Evolutionary conservation across 2,888 invertebrate species (phyloP).

Genomic region (Trissoscelio sp.): DNA sequence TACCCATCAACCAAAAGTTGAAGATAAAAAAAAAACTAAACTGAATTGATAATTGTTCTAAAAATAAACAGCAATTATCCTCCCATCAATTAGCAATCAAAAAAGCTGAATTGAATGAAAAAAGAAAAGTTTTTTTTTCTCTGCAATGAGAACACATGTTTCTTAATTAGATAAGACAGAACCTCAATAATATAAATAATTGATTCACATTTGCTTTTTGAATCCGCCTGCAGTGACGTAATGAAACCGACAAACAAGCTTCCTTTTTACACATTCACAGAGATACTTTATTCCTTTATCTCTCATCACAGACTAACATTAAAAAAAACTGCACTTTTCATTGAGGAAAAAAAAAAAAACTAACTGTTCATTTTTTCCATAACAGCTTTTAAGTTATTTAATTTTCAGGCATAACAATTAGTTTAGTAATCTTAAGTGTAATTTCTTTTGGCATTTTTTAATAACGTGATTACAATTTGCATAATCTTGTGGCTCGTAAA

Average conservation of each 20-base stretch:
- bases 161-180: background rate
- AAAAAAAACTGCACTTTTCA: slow-evolving; percentile 11
- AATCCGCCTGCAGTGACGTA: slow-evolving; percentile 39
- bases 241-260: slow-evolving; percentile 52
- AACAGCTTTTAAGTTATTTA: no score
- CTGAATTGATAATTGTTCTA: no score
- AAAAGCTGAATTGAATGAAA: no score
- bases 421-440: background rate
- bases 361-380: background rate
- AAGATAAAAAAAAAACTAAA: no score
- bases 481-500: slow-evolving; percentile 16
- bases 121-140: no score
- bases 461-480: background rate
- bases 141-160: slow-evolving; percentile 6
- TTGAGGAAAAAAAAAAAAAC: slow-evolving; percentile 1
- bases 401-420: no score
- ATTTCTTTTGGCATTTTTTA: slow-evolving; percentile 14
- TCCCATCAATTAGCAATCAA: no score
- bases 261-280: slow-evolving; percentile 36
- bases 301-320: background rate
- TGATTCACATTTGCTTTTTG: slow-evolving; percentile 35
- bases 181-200: slow-evolving; percentile 19
- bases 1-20: no score
- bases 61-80: no score
- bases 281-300: slow-evolving; percentile 36